Evolutionary conservation across 92 coral and sea anemone species (phyloP).

Genomic region (Parazoanthus atlanticus): DNA sequence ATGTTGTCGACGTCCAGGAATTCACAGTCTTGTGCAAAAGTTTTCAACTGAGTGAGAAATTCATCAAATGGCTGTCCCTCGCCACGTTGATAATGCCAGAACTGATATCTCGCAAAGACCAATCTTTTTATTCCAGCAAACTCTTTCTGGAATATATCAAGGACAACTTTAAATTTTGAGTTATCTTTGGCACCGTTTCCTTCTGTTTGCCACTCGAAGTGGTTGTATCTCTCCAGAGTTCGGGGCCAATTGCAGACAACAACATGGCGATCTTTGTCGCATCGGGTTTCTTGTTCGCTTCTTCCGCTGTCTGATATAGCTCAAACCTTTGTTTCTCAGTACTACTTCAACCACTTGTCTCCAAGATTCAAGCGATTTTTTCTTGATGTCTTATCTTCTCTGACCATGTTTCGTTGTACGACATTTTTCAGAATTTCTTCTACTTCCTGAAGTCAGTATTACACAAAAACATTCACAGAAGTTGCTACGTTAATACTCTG

Average conservation of each 20-base stretch:
- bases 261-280: conserved; percentile 1
- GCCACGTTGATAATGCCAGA: conserved; percentile 25
- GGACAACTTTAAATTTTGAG: not conserved
- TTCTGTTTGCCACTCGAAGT: too few species aligned
- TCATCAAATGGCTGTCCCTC: conserved; percentile 10
- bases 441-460: too few species aligned
- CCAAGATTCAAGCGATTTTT: too few species aligned
- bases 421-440: too few species aligned
- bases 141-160: not conserved
- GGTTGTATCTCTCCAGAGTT: not conserved
- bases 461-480: too few species aligned
- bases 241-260: conserved; percentile 17
- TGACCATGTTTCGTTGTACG: too few species aligned
- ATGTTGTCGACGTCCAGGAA: not conserved
- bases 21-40: not conserved
- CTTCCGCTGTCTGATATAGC: too few species aligned
- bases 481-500: too few species aligned
- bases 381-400: too few species aligned
- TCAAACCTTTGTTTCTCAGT: too few species aligned
- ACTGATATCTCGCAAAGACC: not conserved
- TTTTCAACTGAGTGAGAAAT: conserved; percentile 15
- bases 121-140: not conserved
- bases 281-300: not conserved
- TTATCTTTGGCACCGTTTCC: not conserved
- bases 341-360: too few species aligned